These are phyloP conservation scores for Plestiodon gilberti DNA, from an alignment of 2,113 vertebrate species.

Conservation along the genomic window DNA sequence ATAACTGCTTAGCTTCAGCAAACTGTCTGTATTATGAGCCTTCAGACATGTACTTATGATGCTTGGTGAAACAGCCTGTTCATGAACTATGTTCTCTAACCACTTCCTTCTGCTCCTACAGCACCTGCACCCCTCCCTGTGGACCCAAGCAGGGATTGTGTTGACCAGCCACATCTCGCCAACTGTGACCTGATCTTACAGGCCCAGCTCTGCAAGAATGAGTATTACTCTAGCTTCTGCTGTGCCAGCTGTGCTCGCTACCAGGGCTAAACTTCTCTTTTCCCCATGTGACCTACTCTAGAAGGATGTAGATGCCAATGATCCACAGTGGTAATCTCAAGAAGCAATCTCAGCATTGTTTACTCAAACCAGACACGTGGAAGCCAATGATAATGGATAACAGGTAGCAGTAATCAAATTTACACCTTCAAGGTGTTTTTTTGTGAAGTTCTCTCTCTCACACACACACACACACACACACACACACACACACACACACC, in stretches of 20 bases:
- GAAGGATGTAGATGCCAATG: accelerated
- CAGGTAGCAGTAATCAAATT: background rate
- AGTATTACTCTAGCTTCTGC: constrained; percentile 95
- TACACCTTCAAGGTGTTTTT: background rate
- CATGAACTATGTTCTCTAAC: background rate
- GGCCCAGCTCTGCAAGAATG: constrained; percentile 88
- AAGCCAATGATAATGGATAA: background rate
- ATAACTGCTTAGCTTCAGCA: too few relatives aligned
- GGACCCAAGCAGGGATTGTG: constrained; percentile 75
- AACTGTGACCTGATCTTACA: constrained; percentile 93
- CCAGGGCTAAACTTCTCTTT: background rate
- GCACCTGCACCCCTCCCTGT: background rate
- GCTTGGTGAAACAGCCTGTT: background rate
- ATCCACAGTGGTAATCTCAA: background rate
- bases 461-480: too few relatives aligned
- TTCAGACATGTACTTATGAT: background rate
- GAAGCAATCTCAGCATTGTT: background rate
- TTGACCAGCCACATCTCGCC: constrained; percentile 91
- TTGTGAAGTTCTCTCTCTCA: background rate
- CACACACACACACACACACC: too few relatives aligned
- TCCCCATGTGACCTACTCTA: accelerated
- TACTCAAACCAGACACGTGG: background rate
- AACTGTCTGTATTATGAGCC: too few relatives aligned
- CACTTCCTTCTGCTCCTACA: constrained; percentile 37
- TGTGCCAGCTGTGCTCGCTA: constrained; percentile 89